Conservation (phyloP, 2,888 invertebrate species). For the Hanleya hanleyi region DNA sequence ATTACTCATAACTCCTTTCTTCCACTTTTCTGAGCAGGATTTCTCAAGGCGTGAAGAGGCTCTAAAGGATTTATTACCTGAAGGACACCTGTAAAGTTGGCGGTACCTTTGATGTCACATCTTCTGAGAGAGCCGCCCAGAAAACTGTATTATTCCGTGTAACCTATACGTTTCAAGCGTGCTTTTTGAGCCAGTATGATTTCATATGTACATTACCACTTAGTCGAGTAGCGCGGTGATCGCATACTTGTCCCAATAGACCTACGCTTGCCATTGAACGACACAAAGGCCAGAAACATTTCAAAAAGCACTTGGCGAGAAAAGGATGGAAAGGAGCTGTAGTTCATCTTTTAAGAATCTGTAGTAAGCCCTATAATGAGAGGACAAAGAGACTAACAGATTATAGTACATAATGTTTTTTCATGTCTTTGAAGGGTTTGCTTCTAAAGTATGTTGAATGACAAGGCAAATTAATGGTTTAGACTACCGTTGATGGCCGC, state of each 20-base stretch:
- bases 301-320: background rate
- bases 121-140: background rate
- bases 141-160: conserved; percentile 1
- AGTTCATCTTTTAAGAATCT: background rate
- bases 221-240: background rate
- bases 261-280: background rate
- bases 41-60: conserved; percentile 4
- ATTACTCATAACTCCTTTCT: background rate
- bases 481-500: background rate
- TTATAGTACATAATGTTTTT: background rate
- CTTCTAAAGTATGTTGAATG: background rate
- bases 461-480: background rate
- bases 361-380: background rate
- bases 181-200: background rate
- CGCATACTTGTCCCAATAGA: background rate
- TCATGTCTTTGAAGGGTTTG: background rate
- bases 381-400: background rate
- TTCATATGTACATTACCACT: conserved; percentile 5
- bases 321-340: background rate
- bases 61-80: conserved; percentile 1
- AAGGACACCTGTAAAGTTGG: background rate
- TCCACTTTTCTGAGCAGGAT: background rate
- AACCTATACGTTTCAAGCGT: background rate
- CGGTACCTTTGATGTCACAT: background rate
- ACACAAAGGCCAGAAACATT: background rate